Evolutionary conservation across 2,888 invertebrate genomes (phyloP), one percentile per base, ranked within the genome.

Genomic region (Fragum whitleyi): DNA sequence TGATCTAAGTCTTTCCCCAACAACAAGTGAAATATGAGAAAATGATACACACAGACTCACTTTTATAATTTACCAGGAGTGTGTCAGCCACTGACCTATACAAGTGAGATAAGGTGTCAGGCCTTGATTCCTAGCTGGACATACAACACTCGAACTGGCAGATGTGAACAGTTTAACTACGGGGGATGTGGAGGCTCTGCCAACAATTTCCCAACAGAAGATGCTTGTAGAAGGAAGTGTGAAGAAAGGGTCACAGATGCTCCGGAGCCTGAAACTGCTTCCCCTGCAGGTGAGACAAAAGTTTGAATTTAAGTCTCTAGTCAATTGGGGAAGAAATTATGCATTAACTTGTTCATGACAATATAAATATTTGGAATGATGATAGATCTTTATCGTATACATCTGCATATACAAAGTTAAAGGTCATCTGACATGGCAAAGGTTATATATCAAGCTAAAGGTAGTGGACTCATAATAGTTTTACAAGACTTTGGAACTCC

Each of bases 101-200:
- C 65, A 19, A 70, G 75, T 21, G 77, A 80, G 0, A 81, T 87
- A 2, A 82, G 82, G 19, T 88, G 88, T 57, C 65, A 80, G 21
- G 88, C 88, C 19, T 75, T 79, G 36, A 69, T 87, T 1, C 75
- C 73, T 19, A 73, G 83, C 14, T 93, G 92, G 92, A 90, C 87
- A 71, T 93, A 87, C 85, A 90, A 93, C 78, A 42, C 82, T 0
- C 91, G 94, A 9, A 95, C 96, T 59, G 97, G 97, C 32, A 93
- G 93, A n/a, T 97, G 97, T 91, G 95, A 95, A 62, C 95, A 95
- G 89, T 98, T 98, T 95, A 94, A 95, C 85, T 97, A 96, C 88
- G 96, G 95, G n/a, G 94, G 94, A 14, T 94, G 94, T 86, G 91
- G 91, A 73, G 89, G 92, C 28, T 98, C 98, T 94, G 95, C 95